Evolutionary conservation across 2,113 vertebrate genomes (phyloP).

Genomic region (Zosterops hypoxanthus): DNA sequence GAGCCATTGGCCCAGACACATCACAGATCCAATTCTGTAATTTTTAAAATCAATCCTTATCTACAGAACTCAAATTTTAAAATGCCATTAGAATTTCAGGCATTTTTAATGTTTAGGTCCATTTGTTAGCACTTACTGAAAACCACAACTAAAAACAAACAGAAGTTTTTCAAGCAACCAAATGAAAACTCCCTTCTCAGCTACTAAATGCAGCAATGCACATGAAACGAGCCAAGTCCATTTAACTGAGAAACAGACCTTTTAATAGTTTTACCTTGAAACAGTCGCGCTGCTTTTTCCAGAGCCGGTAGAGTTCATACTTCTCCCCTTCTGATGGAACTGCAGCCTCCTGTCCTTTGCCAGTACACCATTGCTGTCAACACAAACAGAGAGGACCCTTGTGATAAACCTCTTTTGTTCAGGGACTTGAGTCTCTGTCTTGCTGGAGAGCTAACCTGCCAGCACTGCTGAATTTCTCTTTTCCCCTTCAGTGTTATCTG

Average conservation of each 20-base stretch:
- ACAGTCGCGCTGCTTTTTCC: constrained; percentile 94
- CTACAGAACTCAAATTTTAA: background rate
- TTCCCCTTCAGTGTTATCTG: constrained; percentile 25
- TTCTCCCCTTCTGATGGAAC: constrained; percentile 90
- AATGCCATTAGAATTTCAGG: background rate
- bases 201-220: background rate
- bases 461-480: background rate
- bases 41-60: background rate
- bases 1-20: background rate
- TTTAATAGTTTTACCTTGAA: constrained; percentile 84
- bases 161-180: background rate
- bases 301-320: constrained; percentile 97
- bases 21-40: background rate
- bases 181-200: background rate
- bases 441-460: background rate
- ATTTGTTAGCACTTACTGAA: constrained; percentile 21
- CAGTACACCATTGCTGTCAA: constrained; percentile 80
- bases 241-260: constrained; percentile 2
- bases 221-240: background rate
- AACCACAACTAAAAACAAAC: constrained; percentile 5
- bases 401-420: background rate
- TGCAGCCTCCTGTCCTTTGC: constrained; percentile 88
- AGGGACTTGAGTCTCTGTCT: background rate
- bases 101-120: background rate
- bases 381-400: constrained; percentile 23